Conservation (phyloP, 2,797 vertebrate genomes). For the Clamator glandarius region DNA sequence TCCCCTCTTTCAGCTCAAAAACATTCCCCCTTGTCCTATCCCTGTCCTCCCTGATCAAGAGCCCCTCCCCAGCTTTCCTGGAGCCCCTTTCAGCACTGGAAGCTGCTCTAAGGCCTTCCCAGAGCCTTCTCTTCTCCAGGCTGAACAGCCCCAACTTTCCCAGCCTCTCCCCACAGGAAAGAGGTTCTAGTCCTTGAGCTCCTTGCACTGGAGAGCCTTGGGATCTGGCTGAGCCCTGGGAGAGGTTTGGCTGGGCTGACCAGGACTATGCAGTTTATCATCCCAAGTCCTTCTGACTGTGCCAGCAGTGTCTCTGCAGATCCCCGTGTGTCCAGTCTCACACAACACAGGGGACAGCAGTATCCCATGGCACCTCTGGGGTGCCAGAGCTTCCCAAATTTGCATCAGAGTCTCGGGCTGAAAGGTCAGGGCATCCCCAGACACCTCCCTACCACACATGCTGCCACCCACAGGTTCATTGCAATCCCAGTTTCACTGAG, state of each 20-base stretch:
- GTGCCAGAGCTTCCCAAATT: background rate
- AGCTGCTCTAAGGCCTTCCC: too few relatives aligned
- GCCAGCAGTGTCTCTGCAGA: background rate
- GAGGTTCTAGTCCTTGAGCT: background rate
- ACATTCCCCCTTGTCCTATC: too few relatives aligned
- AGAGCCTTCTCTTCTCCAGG: too few relatives aligned
- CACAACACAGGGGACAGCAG: background rate
- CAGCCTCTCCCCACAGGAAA: too few relatives aligned
- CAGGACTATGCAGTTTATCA: background rate
- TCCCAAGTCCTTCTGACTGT: background rate
- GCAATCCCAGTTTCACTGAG: background rate
- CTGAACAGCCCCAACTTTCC: too few relatives aligned
- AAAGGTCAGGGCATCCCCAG: background rate
- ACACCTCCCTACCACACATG: rapidly evolving
- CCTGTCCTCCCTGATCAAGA: too few relatives aligned
- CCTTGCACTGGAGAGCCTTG: background rate
- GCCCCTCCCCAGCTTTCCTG: too few relatives aligned
- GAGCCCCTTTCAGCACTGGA: too few relatives aligned
- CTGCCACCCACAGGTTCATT: too few relatives aligned
- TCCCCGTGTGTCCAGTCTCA: background rate
- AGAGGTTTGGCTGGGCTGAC: background rate
- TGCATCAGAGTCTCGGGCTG: background rate
- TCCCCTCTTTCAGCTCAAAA: too few relatives aligned
- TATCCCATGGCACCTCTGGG: background rate
- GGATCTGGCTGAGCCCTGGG: background rate